Evolutionary conservation across 2,888 invertebrate species (phyloP).

Genomic region (Noctua fimbriata): DNA sequence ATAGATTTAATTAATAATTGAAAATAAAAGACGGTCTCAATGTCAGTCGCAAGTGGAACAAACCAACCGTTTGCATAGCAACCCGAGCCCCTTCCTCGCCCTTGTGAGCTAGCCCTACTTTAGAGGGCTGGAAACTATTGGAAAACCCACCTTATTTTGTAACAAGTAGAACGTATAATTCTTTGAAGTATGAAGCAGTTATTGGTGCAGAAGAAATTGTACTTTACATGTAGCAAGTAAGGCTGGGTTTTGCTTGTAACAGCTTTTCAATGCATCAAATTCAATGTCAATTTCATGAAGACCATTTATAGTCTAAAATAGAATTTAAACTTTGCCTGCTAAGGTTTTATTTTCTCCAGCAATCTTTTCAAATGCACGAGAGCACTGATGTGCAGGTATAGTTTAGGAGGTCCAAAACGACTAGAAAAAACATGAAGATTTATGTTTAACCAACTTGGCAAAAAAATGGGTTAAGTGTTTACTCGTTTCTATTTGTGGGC

Average conservation of each 20-base stretch:
- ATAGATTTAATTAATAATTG: conserved; percentile 2
- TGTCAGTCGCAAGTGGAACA: conserved; percentile 67
- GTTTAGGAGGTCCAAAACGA: conserved; percentile 65
- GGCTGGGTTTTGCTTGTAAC: conserved; percentile 55
- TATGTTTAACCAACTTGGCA: conserved; percentile 79
- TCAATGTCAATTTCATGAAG: conserved; percentile 71
- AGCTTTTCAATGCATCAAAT: conserved; percentile 61
- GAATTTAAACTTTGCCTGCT: neutral
- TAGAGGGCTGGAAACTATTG: conserved; percentile 22
- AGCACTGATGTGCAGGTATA: conserved; percentile 73
- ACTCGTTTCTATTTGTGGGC: conserved; percentile 74
- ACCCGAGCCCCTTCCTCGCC: conserved; percentile 75
- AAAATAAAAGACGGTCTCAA: conserved; percentile 45
- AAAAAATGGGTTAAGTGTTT: conserved; percentile 85
- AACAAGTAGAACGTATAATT: conserved; percentile 6
- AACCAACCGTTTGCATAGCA: conserved; percentile 76
- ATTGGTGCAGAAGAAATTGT: neutral
- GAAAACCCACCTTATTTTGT: conserved; percentile 52
- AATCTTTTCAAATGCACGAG: conserved; percentile 70
- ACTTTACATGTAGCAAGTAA: rapidly evolving
- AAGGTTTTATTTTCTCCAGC: conserved; percentile 32
- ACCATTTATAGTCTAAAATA: conserved; percentile 39
- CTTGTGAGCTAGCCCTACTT: conserved; percentile 65
- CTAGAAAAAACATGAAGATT: conserved; percentile 76
- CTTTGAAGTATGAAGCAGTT: neutral